Conservation (phyloP, 2,888 invertebrate genomes). For the Mythimna vitellina region DNA sequence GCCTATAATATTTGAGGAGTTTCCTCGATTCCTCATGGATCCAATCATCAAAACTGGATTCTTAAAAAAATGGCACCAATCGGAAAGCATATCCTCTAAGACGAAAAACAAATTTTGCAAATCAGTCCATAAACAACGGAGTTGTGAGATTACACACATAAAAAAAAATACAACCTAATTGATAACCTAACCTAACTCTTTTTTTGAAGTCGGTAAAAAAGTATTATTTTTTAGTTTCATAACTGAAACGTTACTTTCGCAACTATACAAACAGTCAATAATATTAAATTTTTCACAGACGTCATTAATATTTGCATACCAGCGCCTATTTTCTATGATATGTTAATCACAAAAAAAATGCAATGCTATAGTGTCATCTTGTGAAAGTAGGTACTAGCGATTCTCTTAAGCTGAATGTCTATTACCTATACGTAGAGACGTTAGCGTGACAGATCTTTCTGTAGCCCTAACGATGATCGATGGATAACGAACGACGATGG, state of each 20-base stretch:
- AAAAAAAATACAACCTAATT: too few species aligned
- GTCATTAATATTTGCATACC: neutral
- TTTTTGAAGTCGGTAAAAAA: too few species aligned
- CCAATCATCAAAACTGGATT: too few species aligned
- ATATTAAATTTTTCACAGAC: neutral
- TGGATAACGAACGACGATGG: neutral
- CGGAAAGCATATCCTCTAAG: too few species aligned
- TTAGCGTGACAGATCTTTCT: neutral
- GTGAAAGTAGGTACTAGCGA: constrained; percentile 17
- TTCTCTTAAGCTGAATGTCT: neutral
- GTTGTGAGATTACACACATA: too few species aligned
- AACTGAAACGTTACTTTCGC: neutral
- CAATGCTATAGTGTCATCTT: neutral
- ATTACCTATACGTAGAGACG: neutral
- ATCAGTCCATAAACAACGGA: too few species aligned
- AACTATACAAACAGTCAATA: neutral
- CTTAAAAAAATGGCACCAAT: too few species aligned
- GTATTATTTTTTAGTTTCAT: too few species aligned
- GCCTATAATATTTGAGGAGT: too few species aligned
- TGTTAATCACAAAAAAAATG: neutral
- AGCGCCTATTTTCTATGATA: neutral
- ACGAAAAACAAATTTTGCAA: too few species aligned
- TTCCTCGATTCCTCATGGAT: too few species aligned
- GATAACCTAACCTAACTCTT: too few species aligned
- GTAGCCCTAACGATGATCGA: constrained; percentile 45